Percentiles rank a stretch among this genome's conserved stretches.
These are phyloP conservation scores for Sebastes diaconus DNA, from an alignment of 2,797 vertebrate species.

Conservation along the genomic window DNA sequence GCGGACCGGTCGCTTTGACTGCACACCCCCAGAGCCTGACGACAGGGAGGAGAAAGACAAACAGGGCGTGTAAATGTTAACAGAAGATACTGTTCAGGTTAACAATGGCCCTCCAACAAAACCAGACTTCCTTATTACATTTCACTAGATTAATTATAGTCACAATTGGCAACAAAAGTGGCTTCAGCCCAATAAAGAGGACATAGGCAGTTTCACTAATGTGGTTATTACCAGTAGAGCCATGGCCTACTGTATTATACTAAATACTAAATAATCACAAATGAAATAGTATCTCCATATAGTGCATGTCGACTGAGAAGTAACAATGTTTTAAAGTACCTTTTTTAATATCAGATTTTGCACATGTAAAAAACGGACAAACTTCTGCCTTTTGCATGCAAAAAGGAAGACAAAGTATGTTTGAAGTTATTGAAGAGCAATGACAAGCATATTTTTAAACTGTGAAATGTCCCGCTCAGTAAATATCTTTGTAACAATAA, in stretches of 20 bases:
- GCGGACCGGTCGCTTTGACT: constrained; percentile 86
- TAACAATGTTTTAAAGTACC: too few relatives aligned
- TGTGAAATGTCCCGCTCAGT: not conserved
- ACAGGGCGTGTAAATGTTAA: not conserved
- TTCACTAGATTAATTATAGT: not conserved
- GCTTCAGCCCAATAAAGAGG: not conserved
- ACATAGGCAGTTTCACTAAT: not conserved
- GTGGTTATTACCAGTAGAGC: not conserved
- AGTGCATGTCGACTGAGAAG: not conserved
- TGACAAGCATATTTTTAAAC: not conserved
- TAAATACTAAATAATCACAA: not conserved
- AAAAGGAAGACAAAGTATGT: too few relatives aligned
- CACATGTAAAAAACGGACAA: too few relatives aligned
- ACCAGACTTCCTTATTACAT: not conserved
- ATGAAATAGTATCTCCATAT: not conserved
- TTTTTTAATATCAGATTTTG: too few relatives aligned
- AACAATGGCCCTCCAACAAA: not conserved
- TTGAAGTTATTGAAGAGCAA: not conserved
- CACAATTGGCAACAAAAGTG: not conserved
- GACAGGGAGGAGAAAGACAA: not conserved
- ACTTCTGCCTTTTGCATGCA: too few relatives aligned
- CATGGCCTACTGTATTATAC: not conserved
- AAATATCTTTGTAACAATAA: not conserved
- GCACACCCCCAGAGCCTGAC: constrained; percentile 86
- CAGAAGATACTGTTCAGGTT: not conserved